Conservation (phyloP, 2,113 vertebrate species). For the Antechinus flavipes region DNA sequence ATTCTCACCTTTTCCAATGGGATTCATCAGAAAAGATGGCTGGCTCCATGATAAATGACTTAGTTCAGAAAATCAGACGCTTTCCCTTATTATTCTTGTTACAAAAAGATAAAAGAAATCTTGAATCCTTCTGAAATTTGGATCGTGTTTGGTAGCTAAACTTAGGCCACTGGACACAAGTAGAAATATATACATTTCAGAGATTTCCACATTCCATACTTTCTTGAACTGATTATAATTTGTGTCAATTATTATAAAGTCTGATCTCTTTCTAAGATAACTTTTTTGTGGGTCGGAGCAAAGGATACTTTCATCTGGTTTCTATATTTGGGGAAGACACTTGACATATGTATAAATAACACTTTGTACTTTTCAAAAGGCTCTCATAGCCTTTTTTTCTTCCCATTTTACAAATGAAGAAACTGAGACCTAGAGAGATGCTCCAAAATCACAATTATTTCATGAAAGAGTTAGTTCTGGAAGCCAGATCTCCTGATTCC, state of each 20-base stretch:
- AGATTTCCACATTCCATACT: not conserved
- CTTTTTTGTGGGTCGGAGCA: no score
- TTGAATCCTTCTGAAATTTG: not conserved
- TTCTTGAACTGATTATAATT: not conserved
- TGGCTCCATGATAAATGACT: no score
- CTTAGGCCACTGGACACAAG: not conserved
- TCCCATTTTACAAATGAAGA: conserved; percentile 11
- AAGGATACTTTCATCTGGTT: no score
- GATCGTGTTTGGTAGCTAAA: not conserved
- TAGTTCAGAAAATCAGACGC: not conserved
- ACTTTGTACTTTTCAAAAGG: no score
- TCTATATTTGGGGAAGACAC: no score
- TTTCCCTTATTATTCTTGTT: not conserved
- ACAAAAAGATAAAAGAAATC: not conserved
- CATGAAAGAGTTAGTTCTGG: no score
- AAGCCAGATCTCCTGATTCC: no score
- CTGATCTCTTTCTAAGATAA: no score
- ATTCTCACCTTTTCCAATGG: not conserved
- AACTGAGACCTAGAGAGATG: not conserved
- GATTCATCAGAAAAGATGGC: not conserved
- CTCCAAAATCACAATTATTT: no score
- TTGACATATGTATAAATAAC: no score
- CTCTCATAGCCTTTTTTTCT: no score
- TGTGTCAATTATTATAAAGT: not conserved
- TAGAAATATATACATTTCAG: not conserved